phyloP scores from a whole-genome alignment of 2,888 invertebrate genomes.

The Napeogenes inachia region DNA sequence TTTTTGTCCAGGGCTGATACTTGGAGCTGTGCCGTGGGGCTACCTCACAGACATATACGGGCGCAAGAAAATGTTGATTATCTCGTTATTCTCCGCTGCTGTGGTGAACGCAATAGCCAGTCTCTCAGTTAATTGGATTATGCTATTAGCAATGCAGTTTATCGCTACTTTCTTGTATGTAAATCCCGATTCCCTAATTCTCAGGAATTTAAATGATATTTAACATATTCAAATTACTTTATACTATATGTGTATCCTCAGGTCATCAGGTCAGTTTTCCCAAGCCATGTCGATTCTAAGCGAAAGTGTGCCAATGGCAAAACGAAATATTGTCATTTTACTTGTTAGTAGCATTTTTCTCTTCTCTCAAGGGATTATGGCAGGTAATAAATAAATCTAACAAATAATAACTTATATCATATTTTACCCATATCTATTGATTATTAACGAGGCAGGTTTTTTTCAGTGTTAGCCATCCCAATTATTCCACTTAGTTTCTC shows the following conservation, averaged over 20 bases:
- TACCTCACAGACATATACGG: conserved; percentile 59
- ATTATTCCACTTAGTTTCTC: conserved; percentile 74
- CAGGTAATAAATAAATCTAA: conserved; percentile 14
- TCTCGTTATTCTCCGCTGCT: conserved; percentile 44
- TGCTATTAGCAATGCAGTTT: conserved; percentile 57
- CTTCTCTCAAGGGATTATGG: conserved; percentile 39
- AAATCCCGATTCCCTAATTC: neutral
- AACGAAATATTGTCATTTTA: conserved; percentile 36
- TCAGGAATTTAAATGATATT: neutral
- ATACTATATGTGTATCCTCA: conserved; percentile 16
- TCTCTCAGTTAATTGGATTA: conserved; percentile 63
- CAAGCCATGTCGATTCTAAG: conserved; percentile 39
- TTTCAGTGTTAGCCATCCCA: conserved; percentile 76
- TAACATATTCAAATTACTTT: neutral
- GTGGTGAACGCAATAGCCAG: conserved; percentile 52
- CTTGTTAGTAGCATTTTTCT: conserved; percentile 39
- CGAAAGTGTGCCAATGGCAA: conserved; percentile 39
- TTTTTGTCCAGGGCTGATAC: conserved; percentile 43
- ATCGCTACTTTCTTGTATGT: conserved; percentile 56
- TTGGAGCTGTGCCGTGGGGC: conserved; percentile 58
- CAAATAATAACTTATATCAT: neutral
- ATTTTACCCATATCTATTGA: too few relatives aligned
- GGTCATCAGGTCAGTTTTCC: conserved; percentile 37
- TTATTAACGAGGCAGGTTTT: neutral
- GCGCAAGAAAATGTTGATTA: conserved; percentile 48